A percentile compares a stretch with the other conserved stretches of the same genome.
phyloP scores from a whole-genome alignment of 1,140 invertebrate genomes.

The Pseudobourletiella spinata region DNA sequence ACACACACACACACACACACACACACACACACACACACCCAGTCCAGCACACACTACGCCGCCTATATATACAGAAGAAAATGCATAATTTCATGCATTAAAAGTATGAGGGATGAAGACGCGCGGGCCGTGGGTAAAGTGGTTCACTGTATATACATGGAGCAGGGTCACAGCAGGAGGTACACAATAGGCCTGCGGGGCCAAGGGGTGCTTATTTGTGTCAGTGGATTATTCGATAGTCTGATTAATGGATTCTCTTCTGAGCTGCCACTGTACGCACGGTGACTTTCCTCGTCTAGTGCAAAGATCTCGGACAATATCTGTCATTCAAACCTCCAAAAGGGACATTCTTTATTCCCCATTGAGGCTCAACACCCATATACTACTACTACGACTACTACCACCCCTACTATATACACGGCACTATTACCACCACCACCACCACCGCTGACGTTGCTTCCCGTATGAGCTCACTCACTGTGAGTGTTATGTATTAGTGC shows the following conservation, averaged over 20 bases:
- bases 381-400: background rate
- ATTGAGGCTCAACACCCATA: conserved; percentile 9
- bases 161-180: conserved; percentile 33
- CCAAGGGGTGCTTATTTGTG: conserved; percentile 36
- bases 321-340: conserved; percentile 32
- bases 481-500: too few species aligned
- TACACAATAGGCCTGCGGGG: conserved; percentile 27
- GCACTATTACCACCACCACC: too few species aligned
- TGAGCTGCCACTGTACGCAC: conserved; percentile 25
- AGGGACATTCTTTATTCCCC: conserved; percentile 23
- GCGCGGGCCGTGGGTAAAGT: background rate
- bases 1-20: background rate
- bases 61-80: conserved; percentile 15
- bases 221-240: conserved; percentile 37
- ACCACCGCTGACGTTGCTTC: too few species aligned
- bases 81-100: conserved; percentile 13
- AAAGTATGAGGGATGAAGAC: background rate
- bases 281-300: conserved; percentile 10
- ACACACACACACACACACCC: background rate
- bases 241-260: conserved; percentile 37
- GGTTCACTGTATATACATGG: background rate
- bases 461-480: too few species aligned
- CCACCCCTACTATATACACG: too few species aligned
- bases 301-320: conserved; percentile 32
- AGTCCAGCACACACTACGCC: background rate